A percentile compares a stretch with the other conserved stretches of the same genome.
Conservation (phyloP, 2,797 vertebrate genomes). For the Sebastes nivosus region DNA sequence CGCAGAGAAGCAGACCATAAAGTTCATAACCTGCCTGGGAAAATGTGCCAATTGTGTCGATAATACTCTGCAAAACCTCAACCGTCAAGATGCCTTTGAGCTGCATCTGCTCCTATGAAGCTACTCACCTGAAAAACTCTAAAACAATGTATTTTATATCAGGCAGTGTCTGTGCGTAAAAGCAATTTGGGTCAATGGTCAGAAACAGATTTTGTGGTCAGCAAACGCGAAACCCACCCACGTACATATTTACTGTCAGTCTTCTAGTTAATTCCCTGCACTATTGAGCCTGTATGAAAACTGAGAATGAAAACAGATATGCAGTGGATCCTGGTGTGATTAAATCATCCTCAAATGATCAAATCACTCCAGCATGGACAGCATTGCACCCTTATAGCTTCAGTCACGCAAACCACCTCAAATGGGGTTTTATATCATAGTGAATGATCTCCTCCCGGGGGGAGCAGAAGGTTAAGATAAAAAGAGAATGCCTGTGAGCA, state of each 20-base stretch:
- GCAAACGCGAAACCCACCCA: not conserved
- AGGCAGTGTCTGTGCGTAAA: not conserved
- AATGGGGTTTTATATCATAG: slow-evolving; percentile 40
- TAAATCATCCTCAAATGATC: slow-evolving; percentile 32
- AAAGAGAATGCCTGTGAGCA: slow-evolving; percentile 61
- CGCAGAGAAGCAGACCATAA: not conserved
- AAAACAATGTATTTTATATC: not conserved
- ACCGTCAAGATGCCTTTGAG: not conserved
- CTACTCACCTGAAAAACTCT: not conserved
- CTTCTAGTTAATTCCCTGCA: not conserved
- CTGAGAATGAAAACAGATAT: slow-evolving; percentile 10
- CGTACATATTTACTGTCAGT: not conserved
- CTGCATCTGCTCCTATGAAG: not conserved
- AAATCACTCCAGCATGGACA: slow-evolving; percentile 17
- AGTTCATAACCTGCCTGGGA: slow-evolving; percentile 8
- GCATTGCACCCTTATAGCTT: not conserved
- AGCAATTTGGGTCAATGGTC: not conserved
- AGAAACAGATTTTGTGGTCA: not conserved
- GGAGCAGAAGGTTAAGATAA: slow-evolving; percentile 60
- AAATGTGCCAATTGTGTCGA: not conserved
- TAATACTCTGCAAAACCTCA: not conserved
- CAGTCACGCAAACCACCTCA: slow-evolving; percentile 63
- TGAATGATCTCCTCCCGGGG: slow-evolving; percentile 51
- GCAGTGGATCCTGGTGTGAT: slow-evolving; percentile 24
- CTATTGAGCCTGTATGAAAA: not conserved